These are phyloP conservation scores for Suncus etruscus DNA, from an alignment of 2,113 vertebrate genomes.

Conservation along the genomic window DNA sequence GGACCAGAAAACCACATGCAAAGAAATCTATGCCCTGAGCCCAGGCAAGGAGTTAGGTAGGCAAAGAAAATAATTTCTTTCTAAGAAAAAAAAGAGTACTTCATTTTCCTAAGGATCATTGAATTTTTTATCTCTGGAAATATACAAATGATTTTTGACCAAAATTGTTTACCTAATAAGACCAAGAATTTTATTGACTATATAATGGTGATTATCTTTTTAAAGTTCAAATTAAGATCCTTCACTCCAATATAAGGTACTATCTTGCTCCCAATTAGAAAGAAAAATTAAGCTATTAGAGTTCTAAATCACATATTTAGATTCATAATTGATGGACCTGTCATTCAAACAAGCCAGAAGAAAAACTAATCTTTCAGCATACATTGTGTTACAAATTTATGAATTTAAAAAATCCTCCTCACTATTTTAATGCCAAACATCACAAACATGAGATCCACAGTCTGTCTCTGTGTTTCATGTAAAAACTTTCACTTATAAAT, in stretches of 20 bases:
- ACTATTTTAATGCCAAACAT: neutral
- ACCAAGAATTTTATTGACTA: neutral
- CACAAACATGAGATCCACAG: neutral
- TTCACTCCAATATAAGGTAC: neutral
- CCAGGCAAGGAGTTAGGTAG: neutral
- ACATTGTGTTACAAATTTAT: neutral
- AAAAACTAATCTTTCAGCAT: neutral
- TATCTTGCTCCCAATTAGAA: neutral
- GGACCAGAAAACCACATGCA: neutral
- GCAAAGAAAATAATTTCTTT: neutral
- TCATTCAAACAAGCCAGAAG: neutral
- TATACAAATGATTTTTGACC: neutral
- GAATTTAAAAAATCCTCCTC: slow-evolving; percentile 4
- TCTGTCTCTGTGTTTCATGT: neutral
- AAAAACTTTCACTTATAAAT: slow-evolving; percentile 9
- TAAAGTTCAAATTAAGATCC: neutral
- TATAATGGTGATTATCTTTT: neutral
- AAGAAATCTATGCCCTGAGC: neutral
- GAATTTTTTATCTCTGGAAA: neutral
- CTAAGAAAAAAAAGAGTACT: neutral
- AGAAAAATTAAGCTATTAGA: neutral
- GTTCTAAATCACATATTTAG: slow-evolving; percentile 9
- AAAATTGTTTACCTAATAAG: neutral
- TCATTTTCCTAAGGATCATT: neutral
- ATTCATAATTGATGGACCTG: neutral